Conservation (phyloP, 1,140 invertebrate species). For the Streblospio benedicti region DNA sequence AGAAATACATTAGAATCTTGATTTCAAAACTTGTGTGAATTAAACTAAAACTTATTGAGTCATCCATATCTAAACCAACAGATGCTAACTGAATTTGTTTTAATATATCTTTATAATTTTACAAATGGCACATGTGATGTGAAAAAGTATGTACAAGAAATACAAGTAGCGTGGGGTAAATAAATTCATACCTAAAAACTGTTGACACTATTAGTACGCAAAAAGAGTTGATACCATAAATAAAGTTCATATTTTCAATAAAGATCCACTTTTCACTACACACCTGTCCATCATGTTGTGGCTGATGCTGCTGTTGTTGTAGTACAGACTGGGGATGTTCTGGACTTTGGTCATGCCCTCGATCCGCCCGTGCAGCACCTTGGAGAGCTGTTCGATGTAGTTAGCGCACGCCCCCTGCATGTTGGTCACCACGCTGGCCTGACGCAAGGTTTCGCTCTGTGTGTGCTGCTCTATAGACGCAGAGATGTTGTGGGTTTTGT, state of each 20-base stretch:
- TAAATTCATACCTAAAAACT: too few species aligned
- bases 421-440: not conserved
- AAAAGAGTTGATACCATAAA: too few species aligned
- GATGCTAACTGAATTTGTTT: too few species aligned
- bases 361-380: not conserved
- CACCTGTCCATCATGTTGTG: not conserved
- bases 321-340: not conserved
- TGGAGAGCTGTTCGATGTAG: not conserved
- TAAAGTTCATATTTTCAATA: not conserved
- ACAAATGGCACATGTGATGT: too few species aligned
- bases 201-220: too few species aligned
- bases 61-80: too few species aligned
- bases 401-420: conserved; percentile 6
- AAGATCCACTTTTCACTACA: not conserved
- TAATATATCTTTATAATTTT: too few species aligned
- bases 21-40: too few species aligned
- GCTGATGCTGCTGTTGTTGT: not conserved
- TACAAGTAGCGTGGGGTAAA: too few species aligned
- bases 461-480: not conserved
- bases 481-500: not conserved
- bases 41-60: too few species aligned
- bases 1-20: too few species aligned
- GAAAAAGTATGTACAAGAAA: too few species aligned
- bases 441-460: not conserved
- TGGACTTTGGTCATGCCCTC: not conserved